These are phyloP conservation scores for Nesospiza acunhae DNA, from an alignment of 2,113 vertebrate species.

Conservation along the genomic window DNA sequence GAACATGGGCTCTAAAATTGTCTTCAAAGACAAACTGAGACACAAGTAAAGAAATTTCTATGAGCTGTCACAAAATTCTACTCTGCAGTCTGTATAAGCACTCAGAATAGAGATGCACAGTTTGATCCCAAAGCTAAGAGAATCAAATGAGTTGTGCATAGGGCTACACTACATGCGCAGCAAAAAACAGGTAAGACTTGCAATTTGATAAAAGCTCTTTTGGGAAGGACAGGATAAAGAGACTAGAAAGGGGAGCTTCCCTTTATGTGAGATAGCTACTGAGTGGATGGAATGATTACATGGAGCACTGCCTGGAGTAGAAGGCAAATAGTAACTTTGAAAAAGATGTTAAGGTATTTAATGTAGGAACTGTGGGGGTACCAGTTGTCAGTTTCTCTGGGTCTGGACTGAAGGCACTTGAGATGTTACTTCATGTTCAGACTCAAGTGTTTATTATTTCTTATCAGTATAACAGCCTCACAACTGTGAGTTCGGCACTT, in stretches of 20 bases:
- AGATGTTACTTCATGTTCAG: no score
- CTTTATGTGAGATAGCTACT: not conserved
- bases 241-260: not conserved
- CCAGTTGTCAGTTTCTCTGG: no score
- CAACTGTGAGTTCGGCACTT: fast-evolving
- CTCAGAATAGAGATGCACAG: not conserved
- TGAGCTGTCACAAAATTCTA: not conserved
- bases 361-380: not conserved
- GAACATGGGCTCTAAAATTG: not conserved
- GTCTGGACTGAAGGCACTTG: no score
- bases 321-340: not conserved
- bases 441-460: no score
- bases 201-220: not conserved
- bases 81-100: not conserved
- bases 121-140: not conserved
- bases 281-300: not conserved
- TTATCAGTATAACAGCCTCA: no score
- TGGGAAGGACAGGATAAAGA: not conserved
- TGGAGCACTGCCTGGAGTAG: not conserved
- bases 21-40: not conserved
- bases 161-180: not conserved
- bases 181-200: not conserved
- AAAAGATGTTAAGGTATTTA: not conserved
- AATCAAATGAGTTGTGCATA: not conserved
- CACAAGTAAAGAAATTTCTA: not conserved